These are phyloP conservation scores for Dromius quadrimaculatus DNA, from an alignment of 2,888 invertebrate genomes.

Conservation along the genomic window DNA sequence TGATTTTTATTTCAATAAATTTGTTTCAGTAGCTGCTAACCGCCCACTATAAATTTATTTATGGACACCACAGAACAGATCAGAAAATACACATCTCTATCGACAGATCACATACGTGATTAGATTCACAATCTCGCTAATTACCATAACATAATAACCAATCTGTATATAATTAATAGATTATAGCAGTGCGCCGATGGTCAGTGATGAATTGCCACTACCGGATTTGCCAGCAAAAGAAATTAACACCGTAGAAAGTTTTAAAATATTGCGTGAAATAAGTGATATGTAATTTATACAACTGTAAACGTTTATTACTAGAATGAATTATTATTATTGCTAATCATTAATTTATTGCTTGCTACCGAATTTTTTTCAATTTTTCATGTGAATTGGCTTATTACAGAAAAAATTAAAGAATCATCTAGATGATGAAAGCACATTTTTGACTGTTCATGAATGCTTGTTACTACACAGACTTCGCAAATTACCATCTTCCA, in stretches of 20 bases:
- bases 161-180: constrained; percentile 49
- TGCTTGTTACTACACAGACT: too few relatives aligned
- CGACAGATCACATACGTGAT: constrained; percentile 27
- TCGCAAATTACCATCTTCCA: too few relatives aligned
- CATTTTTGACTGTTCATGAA: too few relatives aligned
- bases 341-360: constrained; percentile 24
- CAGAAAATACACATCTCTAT: constrained; percentile 40
- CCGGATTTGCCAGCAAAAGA: constrained; percentile 46
- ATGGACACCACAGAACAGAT: constrained; percentile 19
- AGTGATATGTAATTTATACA: constrained; percentile 38
- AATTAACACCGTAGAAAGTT: constrained; percentile 35
- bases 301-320: constrained; percentile 37
- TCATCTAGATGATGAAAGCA: too few relatives aligned
- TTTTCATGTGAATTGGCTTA: background rate
- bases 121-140: constrained; percentile 42
- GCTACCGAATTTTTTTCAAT: constrained; percentile 26
- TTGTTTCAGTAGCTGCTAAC: constrained; percentile 2
- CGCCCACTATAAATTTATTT: constrained; percentile 27
- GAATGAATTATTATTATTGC: constrained; percentile 32
- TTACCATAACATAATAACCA: constrained; percentile 50
- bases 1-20: constrained; percentile 23
- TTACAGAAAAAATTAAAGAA: too few relatives aligned
- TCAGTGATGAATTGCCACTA: constrained; percentile 44
- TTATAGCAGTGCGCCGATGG: constrained; percentile 38
- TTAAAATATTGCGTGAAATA: constrained; percentile 42